Conservation (phyloP, 1,140 invertebrate species). For the Mycetomoellerius zeteki region DNA sequence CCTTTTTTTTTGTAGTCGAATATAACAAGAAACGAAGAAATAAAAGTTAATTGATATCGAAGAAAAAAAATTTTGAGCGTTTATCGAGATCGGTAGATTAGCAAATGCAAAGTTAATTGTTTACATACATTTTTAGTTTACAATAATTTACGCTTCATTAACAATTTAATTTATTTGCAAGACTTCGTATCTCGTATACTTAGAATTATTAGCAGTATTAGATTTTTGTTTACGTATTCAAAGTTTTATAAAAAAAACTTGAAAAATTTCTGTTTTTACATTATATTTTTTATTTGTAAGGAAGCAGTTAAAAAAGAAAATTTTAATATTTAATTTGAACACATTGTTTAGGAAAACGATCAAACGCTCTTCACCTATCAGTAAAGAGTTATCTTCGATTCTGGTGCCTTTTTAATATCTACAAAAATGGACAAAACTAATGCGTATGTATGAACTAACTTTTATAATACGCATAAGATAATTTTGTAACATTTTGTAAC, state of each 20-base stretch:
- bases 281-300: not conserved
- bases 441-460: slow-evolving; percentile 34
- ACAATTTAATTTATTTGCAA: slow-evolving; percentile 10
- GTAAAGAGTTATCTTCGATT: slow-evolving; percentile 39
- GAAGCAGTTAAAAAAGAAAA: not conserved
- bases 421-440: slow-evolving; percentile 24
- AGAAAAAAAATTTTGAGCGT: not conserved
- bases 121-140: not conserved
- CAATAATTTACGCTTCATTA: not conserved
- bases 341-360: slow-evolving; percentile 11
- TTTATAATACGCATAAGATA: slow-evolving; percentile 36
- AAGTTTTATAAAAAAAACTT: slow-evolving; percentile 13
- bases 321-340: not conserved
- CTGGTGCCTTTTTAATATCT: slow-evolving; percentile 59
- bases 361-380: slow-evolving; percentile 36
- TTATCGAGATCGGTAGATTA: not conserved
- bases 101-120: not conserved
- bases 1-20: slow-evolving; percentile 3
- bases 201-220: slow-evolving; percentile 45
- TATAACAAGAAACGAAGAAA: not conserved
- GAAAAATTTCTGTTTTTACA: not conserved
- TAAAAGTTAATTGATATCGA: not conserved
- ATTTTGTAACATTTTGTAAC: slow-evolving; percentile 61
- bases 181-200: not conserved
- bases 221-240: slow-evolving; percentile 3